A percentile compares a stretch with the other conserved stretches of the same genome.
phyloP scores from a whole-genome alignment of 37 sponge, comb jelly and placozoan species.

The Hexactinellida sp. region DNA sequence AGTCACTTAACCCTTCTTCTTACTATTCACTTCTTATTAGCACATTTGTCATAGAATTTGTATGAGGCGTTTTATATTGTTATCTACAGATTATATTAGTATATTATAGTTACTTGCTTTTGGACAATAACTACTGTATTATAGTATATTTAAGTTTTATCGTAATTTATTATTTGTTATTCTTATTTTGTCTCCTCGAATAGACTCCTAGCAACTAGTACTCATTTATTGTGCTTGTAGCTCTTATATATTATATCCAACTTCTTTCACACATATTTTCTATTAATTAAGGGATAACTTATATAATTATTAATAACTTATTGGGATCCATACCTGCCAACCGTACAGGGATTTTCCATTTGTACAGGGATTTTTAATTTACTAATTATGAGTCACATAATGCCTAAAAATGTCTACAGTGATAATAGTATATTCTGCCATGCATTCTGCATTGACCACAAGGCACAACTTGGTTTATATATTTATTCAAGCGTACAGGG shows the following conservation, averaged over 20 bases:
- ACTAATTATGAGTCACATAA: no score
- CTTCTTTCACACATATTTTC: background rate
- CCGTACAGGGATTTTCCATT: no score
- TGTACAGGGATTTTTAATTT: no score
- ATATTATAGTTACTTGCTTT: background rate
- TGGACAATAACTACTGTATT: background rate
- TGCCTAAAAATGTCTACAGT: no score
- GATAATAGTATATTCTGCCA: no score
- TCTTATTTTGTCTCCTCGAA: conserved; percentile 17
- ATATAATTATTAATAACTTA: no score
- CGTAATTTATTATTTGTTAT: conserved; percentile 9
- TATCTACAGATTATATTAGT: background rate
- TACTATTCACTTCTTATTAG: background rate
- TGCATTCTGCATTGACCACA: no score
- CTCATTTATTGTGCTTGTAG: background rate
- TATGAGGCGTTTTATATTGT: conserved; percentile 6
- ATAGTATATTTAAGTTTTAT: conserved; percentile 9
- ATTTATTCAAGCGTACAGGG: no score
- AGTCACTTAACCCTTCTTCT: no score
- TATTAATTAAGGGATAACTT: no score
- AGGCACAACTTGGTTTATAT: no score
- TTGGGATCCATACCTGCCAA: no score
- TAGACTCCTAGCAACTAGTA: background rate
- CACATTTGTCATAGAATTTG: conserved; percentile 17
- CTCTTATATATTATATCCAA: background rate